These are phyloP conservation scores for Staurois parvus DNA, from an alignment of 2,797 vertebrate species.

Conservation along the genomic window DNA sequence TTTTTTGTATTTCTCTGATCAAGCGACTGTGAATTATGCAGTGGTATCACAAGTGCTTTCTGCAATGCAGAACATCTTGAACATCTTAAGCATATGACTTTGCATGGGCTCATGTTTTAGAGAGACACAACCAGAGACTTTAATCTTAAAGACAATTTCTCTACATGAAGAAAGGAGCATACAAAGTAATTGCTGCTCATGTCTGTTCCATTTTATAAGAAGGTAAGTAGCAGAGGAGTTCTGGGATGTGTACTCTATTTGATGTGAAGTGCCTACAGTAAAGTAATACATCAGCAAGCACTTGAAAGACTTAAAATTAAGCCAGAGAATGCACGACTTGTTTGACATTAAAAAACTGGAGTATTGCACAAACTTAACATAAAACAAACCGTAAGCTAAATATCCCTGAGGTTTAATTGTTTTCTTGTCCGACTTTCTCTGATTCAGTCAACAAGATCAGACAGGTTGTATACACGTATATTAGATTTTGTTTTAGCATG, in stretches of 20 bases:
- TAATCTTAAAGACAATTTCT: constrained; percentile 56
- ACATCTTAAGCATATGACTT: constrained; percentile 34
- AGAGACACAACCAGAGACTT: constrained; percentile 38
- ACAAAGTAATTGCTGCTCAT: constrained; percentile 50
- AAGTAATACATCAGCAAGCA: constrained; percentile 53
- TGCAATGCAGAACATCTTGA: background rate
- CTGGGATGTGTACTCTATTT: constrained; percentile 42
- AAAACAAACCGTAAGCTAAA: constrained; percentile 48
- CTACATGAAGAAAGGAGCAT: constrained; percentile 12
- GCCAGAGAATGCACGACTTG: constrained; percentile 36
- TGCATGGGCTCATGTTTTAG: constrained; percentile 23
- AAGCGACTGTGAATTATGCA: constrained; percentile 24
- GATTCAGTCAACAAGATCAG: constrained; percentile 19
- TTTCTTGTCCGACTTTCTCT: constrained; percentile 24
- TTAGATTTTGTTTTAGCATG: constrained; percentile 32
- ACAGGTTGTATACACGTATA: constrained; percentile 36
- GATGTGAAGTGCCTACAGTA: constrained; percentile 57
- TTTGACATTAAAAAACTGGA: constrained; percentile 46
- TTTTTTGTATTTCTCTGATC: constrained; percentile 18
- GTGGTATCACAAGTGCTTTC: background rate
- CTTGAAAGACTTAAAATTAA: constrained; percentile 59
- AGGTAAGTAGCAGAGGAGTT: constrained; percentile 20
- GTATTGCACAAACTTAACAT: constrained; percentile 26
- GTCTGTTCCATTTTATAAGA: constrained; percentile 25
- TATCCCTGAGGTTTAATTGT: constrained; percentile 47